Evolutionary conservation across 2,888 invertebrate species (phyloP).

Genomic region (Hyalella azteca): DNA sequence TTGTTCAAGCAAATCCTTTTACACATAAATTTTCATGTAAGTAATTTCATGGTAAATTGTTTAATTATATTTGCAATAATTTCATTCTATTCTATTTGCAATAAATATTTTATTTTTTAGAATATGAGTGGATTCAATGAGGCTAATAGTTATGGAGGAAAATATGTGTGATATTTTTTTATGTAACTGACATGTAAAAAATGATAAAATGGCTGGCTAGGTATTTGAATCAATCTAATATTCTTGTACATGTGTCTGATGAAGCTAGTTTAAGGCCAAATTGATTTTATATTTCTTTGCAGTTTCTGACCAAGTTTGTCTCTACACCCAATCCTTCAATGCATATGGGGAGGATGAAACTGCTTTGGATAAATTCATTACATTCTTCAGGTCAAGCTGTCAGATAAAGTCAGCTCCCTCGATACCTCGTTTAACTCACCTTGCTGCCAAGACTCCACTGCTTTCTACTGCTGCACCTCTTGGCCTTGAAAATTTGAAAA

Average conservation of each 20-base stretch:
- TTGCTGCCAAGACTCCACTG: background rate
- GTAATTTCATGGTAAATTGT: background rate
- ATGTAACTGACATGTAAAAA: background rate
- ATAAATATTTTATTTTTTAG: background rate
- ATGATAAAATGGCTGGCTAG: background rate
- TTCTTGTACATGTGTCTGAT: background rate
- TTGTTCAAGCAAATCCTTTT: background rate
- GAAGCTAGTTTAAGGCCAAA: background rate
- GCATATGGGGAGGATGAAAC: background rate
- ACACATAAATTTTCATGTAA: background rate
- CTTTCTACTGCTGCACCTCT: background rate
- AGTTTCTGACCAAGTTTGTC: background rate
- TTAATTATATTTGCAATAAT: background rate
- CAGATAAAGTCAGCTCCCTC: background rate
- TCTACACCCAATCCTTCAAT: background rate
- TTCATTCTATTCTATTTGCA: background rate
- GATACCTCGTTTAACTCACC: background rate
- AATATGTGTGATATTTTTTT: background rate
- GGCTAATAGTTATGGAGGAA: background rate
- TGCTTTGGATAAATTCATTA: background rate
- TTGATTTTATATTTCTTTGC: background rate
- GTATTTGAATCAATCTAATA: background rate
- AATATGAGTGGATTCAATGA: background rate
- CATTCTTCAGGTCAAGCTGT: background rate
- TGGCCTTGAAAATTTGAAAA: background rate